These are phyloP conservation scores for Urophycis tenuis DNA, from an alignment of 2,797 vertebrate species.

Conservation along the genomic window DNA sequence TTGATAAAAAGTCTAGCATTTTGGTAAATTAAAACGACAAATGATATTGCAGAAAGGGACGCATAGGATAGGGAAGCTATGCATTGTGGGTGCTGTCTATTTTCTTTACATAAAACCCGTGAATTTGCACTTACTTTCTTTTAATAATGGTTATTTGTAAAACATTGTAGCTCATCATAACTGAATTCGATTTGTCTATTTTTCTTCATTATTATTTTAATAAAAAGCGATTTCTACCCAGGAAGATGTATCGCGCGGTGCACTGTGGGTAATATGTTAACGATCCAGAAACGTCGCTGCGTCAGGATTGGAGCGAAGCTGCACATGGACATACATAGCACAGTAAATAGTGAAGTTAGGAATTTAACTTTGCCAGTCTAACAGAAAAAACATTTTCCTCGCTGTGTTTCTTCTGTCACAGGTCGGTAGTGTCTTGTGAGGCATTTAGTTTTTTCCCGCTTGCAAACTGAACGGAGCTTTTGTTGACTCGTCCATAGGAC, in stretches of 20 bases:
- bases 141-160: background rate
- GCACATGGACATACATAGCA: background rate
- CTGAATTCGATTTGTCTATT: background rate
- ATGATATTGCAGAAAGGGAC: background rate
- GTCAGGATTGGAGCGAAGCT: conserved; percentile 28
- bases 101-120: background rate
- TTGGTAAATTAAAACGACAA: background rate
- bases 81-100: background rate
- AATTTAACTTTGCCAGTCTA: background rate
- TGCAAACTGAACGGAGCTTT: background rate
- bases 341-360: background rate
- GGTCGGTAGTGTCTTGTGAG: background rate
- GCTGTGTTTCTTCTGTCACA: background rate
- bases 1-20: background rate
- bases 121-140: background rate
- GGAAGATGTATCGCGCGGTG: conserved; percentile 15
- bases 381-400: background rate
- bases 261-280: conserved; percentile 54
- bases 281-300: conserved; percentile 14
- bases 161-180: background rate
- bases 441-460: background rate
- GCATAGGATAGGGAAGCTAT: background rate
- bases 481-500: background rate
- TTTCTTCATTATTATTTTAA: background rate
- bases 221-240: background rate